Percentiles rank a stretch among this genome's conserved stretches.
phyloP scores from a whole-genome alignment of 1,140 invertebrate species.

The Idris sp. region DNA sequence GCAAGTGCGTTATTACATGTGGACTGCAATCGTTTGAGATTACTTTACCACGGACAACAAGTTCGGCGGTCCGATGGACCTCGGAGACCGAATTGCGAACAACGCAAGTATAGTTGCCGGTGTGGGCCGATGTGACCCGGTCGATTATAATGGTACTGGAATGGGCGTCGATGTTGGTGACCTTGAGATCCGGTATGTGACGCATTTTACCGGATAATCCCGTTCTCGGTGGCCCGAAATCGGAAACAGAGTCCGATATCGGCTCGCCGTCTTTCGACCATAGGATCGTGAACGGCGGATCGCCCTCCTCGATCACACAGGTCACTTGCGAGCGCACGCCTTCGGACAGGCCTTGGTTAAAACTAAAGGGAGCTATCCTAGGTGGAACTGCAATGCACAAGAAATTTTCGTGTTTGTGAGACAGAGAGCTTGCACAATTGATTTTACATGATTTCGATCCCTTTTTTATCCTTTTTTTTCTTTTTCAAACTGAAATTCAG shows the following conservation, averaged over 20 bases:
- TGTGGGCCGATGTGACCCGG: constrained; percentile 88
- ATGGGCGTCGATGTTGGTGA: constrained; percentile 87
- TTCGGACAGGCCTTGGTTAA: constrained; percentile 84
- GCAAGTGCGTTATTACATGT: too few species aligned
- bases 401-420: constrained; percentile 59
- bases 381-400: constrained; percentile 85
- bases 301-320: constrained; percentile 95
- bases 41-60: constrained; percentile 84
- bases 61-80: constrained; percentile 80
- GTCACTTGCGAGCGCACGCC: constrained; percentile 95
- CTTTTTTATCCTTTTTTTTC: too few species aligned
- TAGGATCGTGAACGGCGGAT: constrained; percentile 92
- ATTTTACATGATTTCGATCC: constrained; percentile 23
- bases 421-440: constrained; percentile 19
- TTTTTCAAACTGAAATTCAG: too few species aligned
- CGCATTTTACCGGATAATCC: constrained; percentile 51
- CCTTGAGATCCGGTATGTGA: constrained; percentile 68
- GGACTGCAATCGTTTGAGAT: too few species aligned
- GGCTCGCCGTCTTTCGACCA: constrained; percentile 90
- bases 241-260: constrained; percentile 70
- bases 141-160: constrained; percentile 93
- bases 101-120: constrained; percentile 93
- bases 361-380: constrained; percentile 88
- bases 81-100: constrained; percentile 90
- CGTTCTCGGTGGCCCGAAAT: constrained; percentile 77